Evolutionary conservation across 1,140 invertebrate genomes (phyloP), one percentile per base, ranked within the genome.

Genomic region (Drosophila biarmipes): DNA sequence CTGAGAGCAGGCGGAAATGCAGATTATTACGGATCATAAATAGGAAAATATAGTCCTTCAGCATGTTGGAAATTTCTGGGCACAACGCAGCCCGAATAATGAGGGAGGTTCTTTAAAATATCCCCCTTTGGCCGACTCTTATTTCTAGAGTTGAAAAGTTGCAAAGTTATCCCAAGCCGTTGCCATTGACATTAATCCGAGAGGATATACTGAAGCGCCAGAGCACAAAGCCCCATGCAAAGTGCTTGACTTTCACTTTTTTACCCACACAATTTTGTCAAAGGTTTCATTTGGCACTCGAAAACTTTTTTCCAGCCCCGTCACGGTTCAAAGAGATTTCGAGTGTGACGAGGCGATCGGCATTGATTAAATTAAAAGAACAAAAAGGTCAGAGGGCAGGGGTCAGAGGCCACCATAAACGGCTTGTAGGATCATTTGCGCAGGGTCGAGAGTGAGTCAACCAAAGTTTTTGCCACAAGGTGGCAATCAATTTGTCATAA

Each of bases 401-500:
- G 21, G 15, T n/a, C n/a, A n/a, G n/a, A n/a, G 11, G 34, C 12
- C n/a, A 7, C 29, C 12, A 43, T 59, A 29, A 43, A 61, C 17
- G 52, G 53, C 51, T 64, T 37, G 48, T 14, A 58, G 56, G 48
- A 58, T 75, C 42, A 66, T 54, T 67, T 75, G 37, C 24, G 27
- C 48, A 19, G 29, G 43, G 57, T 49, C 58, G 55, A 31, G 48
- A 62, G 43, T 58, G 58, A 46, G 10, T 24, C 61, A 78, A 62
- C 40, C 24, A 11, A 52, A 54, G 43, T 72, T 37, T 53, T 37
- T 53, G 37, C 34, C 49, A 37, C 59, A 67, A 73, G 48, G 48
- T 74, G 48, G 53, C 62, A 80, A 79, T 79, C 52, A 68, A 80
- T 69, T 72, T 69, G 73, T 69, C 64, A 51, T 61, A 58, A 52